phyloP scores from a whole-genome alignment of 2,888 invertebrate species.

The Limnephilus marmoratus region DNA sequence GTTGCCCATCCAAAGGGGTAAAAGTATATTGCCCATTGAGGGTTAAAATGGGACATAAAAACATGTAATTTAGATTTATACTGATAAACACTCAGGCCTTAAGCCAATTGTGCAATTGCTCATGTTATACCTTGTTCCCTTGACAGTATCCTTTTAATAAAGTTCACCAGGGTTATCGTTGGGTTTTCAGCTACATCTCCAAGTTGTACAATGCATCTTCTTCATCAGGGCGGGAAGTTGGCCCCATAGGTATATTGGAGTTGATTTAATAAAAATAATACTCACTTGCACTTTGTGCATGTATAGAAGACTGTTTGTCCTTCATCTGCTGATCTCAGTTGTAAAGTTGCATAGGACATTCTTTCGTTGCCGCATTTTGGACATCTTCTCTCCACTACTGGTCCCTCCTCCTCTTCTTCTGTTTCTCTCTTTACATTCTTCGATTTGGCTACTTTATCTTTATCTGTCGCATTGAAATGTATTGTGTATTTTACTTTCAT shows the following conservation, averaged over 20 bases:
- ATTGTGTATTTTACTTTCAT: slow-evolving; percentile 83
- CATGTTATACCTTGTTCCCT: too few species aligned
- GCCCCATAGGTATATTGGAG: not conserved
- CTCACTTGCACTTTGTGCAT: slow-evolving; percentile 94
- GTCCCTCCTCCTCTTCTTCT: slow-evolving; percentile 81
- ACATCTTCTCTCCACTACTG: slow-evolving; percentile 88
- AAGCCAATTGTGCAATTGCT: too few species aligned
- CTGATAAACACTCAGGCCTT: too few species aligned
- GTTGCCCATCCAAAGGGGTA: too few species aligned
- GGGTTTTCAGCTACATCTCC: too few species aligned
- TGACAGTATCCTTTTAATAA: too few species aligned
- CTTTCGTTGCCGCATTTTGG: slow-evolving; percentile 92
- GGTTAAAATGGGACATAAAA: too few species aligned
- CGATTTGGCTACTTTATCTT: slow-evolving; percentile 48
- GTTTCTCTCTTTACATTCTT: slow-evolving; percentile 42
- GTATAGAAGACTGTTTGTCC: slow-evolving; percentile 99
- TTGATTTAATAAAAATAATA: slow-evolving; percentile 63
- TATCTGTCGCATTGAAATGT: slow-evolving; percentile 81
- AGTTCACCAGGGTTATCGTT: too few species aligned
- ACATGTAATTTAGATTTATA: too few species aligned
- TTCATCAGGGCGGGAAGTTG: too few species aligned
- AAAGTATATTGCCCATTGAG: too few species aligned
- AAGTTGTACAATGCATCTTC: too few species aligned
- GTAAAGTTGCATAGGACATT: slow-evolving; percentile 97
- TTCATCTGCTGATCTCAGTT: slow-evolving; percentile 98